Conservation (phyloP, 2,888 invertebrate species). For the Nymphalis urticae region DNA sequence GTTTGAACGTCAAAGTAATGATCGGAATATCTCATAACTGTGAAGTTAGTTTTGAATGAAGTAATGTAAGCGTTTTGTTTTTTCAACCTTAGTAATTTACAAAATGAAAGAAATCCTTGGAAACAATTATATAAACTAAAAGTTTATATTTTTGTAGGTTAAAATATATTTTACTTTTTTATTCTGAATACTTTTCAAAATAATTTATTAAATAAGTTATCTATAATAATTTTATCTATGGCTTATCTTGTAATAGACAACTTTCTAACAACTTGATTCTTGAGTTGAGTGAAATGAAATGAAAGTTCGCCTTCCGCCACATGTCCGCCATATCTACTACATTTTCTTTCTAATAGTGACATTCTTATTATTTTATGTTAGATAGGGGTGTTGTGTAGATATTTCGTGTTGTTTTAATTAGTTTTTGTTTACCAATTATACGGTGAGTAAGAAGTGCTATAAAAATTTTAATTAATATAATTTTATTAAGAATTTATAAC, state of each 20-base stretch:
- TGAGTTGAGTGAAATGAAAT: conserved; percentile 56
- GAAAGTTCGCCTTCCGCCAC: conserved; percentile 73
- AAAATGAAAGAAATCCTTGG: too few species aligned
- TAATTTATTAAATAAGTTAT: not conserved
- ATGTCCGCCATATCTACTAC: conserved; percentile 78
- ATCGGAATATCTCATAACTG: too few species aligned
- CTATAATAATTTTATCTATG: conserved; percentile 39
- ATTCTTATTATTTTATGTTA: conserved; percentile 76
- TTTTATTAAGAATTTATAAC: conserved; percentile 62
- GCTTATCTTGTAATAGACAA: conserved; percentile 41
- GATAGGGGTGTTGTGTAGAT: conserved; percentile 68
- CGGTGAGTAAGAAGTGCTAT: conserved; percentile 60
- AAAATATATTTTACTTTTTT: too few species aligned
- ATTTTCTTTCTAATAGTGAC: conserved; percentile 75
- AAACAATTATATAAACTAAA: too few species aligned
- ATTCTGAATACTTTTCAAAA: too few species aligned
- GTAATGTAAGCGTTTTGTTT: too few species aligned
- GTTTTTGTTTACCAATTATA: conserved; percentile 66
- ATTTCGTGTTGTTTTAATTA: conserved; percentile 75
- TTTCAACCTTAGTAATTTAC: too few species aligned
- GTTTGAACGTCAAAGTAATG: too few species aligned
- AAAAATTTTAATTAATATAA: conserved; percentile 49
- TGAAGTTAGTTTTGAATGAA: too few species aligned
- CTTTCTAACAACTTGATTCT: conserved; percentile 10
- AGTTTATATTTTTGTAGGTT: too few species aligned